Evolutionary conservation across 2,113 vertebrate genomes (phyloP).

Genomic region (Triplophysa rosa): DNA sequence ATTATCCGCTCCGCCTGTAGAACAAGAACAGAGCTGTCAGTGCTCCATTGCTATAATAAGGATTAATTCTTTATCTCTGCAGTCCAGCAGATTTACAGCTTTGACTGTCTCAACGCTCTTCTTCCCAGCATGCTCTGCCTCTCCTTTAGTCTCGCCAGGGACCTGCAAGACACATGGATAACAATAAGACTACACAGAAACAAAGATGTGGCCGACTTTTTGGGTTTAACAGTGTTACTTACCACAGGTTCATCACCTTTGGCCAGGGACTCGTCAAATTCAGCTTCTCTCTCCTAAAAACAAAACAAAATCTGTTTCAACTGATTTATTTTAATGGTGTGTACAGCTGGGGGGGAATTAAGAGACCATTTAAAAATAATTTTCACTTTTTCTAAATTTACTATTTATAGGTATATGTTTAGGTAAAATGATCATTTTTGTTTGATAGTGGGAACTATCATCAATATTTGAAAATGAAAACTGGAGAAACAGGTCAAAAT

Average conservation of each 20-base stretch:
- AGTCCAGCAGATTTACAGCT: slow-evolving; percentile 80
- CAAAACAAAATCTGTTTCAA: background rate
- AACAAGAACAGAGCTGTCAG: slow-evolving; percentile 11
- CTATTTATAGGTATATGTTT: too few species aligned
- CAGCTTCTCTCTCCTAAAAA: slow-evolving; percentile 86
- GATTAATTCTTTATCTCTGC: background rate
- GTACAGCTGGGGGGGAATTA: background rate
- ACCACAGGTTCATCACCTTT: slow-evolving; percentile 90
- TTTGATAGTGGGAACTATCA: too few species aligned
- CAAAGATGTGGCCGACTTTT: background rate
- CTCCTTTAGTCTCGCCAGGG: slow-evolving; percentile 86
- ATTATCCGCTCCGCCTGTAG: slow-evolving; percentile 91
- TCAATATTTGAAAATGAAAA: too few species aligned
- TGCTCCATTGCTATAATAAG: background rate
- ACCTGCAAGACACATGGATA: slow-evolving; percentile 72
- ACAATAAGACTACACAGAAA: background rate
- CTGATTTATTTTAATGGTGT: background rate
- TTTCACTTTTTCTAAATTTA: too few species aligned
- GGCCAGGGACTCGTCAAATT: slow-evolving; percentile 90
- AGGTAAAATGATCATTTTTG: too few species aligned
- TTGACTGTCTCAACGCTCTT: slow-evolving; percentile 95
- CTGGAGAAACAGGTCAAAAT: too few species aligned
- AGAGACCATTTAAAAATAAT: too few species aligned
- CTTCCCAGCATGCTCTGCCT: slow-evolving; percentile 85
- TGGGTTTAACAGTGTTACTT: slow-evolving; percentile 55